phyloP scores from a whole-genome alignment of 1,140 invertebrate genomes.

The Heliconius congener region DNA sequence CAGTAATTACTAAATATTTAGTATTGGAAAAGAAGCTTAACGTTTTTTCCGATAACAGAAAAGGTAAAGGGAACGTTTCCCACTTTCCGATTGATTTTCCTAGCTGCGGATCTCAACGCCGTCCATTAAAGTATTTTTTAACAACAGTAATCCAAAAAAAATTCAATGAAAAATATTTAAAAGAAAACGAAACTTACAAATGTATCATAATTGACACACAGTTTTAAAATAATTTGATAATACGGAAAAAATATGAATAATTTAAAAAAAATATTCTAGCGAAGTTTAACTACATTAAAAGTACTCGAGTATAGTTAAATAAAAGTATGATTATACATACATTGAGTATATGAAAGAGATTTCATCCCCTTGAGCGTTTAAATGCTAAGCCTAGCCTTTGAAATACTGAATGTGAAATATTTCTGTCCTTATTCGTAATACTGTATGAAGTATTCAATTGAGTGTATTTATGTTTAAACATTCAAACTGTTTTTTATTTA shows the following conservation, averaged over 20 bases:
- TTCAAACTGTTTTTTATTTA: not conserved
- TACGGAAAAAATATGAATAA: not conserved
- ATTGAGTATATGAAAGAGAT: conserved; percentile 21
- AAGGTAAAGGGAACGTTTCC: too few species aligned
- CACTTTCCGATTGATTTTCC: too few species aligned
- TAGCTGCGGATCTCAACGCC: not conserved
- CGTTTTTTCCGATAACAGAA: too few species aligned
- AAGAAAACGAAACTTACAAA: too few species aligned
- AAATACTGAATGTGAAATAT: conserved; percentile 18
- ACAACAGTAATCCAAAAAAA: too few species aligned
- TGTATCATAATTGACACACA: not conserved
- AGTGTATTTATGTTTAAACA: conserved; percentile 21
- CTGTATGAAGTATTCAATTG: conserved; percentile 29
- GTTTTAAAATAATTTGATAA: not conserved
- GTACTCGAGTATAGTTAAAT: conserved; percentile 23
- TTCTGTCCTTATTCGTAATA: conserved; percentile 14
- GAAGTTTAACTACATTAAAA: not conserved
- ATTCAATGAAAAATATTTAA: too few species aligned
- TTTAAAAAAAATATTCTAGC: not conserved
- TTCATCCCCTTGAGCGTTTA: conserved; percentile 29
- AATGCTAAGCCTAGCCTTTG: conserved; percentile 32
- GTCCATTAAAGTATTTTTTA: too few species aligned
- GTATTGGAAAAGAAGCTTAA: too few species aligned
- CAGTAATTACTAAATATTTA: not conserved
- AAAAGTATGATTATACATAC: conserved; percentile 29